Percentiles rank a stretch among this genome's conserved stretches.
phyloP scores from a whole-genome alignment of 2,797 vertebrate genomes.

The Macroramphosus scolopax region DNA sequence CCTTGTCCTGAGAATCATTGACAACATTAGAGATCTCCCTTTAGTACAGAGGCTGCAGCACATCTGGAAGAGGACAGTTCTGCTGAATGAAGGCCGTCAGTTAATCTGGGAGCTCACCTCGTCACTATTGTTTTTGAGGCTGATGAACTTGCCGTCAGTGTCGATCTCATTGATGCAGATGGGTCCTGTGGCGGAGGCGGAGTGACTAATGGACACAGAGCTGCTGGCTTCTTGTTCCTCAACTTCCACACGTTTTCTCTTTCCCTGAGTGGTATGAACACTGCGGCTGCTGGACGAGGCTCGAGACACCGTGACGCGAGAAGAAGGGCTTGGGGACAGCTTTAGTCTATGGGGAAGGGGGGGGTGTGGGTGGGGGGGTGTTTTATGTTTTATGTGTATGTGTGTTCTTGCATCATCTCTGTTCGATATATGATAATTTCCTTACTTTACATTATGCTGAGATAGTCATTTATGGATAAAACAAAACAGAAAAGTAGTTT shows the following conservation, averaged over 20 bases:
- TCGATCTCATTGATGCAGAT: conserved; percentile 87
- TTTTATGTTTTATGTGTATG: no score
- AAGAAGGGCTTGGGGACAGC: conserved; percentile 84
- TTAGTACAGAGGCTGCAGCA: not conserved
- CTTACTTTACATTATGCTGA: no score
- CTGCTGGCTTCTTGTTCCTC: conserved; percentile 91
- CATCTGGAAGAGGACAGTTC: no score
- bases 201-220: conserved; percentile 87
- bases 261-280: conserved; percentile 79
- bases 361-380: no score
- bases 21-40: not conserved
- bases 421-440: no score
- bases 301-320: conserved; percentile 84
- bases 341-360: conserved; percentile 74
- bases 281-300: conserved; percentile 85
- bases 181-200: conserved; percentile 85
- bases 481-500: no score
- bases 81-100: no score
- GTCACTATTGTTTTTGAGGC: conserved; percentile 83
- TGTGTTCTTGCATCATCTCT: no score
- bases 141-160: conserved; percentile 89
- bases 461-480: no score
- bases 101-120: no score
- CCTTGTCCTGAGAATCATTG: conserved; percentile 81
- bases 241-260: conserved; percentile 86